Conservation (phyloP, 2,113 vertebrate genomes). For the Petroica traversi region DNA sequence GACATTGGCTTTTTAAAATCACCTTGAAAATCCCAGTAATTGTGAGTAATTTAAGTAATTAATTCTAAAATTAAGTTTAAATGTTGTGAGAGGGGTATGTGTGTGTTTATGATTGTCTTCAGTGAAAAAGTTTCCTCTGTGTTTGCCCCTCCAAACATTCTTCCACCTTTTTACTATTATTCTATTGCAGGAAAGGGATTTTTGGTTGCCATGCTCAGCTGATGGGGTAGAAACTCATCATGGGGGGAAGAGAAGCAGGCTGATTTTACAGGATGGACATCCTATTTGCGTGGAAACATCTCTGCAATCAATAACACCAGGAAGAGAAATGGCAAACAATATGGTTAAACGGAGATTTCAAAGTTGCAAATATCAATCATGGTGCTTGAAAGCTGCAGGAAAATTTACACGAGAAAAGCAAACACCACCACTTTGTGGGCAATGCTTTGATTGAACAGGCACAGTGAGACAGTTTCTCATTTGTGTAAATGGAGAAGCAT, state of each 20-base stretch:
- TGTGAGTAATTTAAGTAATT: background rate
- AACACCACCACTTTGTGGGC: background rate
- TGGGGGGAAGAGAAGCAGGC: background rate
- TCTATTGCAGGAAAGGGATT: background rate
- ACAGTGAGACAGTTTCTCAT: conserved; percentile 2
- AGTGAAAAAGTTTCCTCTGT: background rate
- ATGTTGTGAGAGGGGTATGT: background rate
- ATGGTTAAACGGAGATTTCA: background rate
- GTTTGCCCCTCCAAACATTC: background rate
- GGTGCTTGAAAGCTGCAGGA: background rate
- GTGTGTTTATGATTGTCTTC: background rate
- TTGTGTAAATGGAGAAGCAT: background rate
- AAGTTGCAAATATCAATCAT: background rate
- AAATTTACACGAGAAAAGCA: background rate
- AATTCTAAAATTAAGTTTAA: background rate
- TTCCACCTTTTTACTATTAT: background rate
- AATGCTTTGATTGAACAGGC: background rate
- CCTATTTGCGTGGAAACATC: background rate
- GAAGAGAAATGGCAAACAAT: background rate
- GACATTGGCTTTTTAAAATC: background rate
- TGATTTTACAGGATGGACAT: background rate
- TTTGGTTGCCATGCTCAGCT: background rate
- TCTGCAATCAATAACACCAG: background rate
- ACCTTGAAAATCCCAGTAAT: background rate
- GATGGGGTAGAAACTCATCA: background rate